These are phyloP conservation scores for Ceratina japonica DNA, from an alignment of 1,140 invertebrate species.

Conservation along the genomic window DNA sequence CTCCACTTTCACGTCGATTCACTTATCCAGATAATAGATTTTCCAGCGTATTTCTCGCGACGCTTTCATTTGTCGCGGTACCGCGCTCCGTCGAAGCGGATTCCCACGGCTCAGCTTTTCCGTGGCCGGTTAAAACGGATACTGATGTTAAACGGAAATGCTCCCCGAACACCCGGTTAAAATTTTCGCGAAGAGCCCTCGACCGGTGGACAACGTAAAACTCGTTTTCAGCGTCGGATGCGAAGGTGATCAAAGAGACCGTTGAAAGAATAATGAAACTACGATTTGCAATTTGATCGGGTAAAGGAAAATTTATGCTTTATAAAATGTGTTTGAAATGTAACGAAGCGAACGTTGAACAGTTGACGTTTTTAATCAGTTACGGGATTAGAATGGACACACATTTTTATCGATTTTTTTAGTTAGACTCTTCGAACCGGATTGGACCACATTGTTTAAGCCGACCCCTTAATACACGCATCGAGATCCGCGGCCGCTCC, in stretches of 20 bases:
- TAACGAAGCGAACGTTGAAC: not conserved
- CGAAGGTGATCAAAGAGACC: constrained; percentile 36
- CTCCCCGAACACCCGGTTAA: constrained; percentile 8
- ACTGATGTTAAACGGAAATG: constrained; percentile 23
- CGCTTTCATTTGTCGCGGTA: not conserved
- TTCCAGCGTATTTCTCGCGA: constrained; percentile 1
- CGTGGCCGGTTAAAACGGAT: constrained; percentile 25
- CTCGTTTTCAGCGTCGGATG: constrained; percentile 27
- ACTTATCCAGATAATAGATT: constrained; percentile 26
- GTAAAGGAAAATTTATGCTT: not conserved
- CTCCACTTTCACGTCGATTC: not conserved
- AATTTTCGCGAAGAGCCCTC: constrained; percentile 26
- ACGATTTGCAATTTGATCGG: constrained; percentile 29
- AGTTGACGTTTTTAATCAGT: constrained; percentile 8
- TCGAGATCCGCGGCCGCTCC: not conserved
- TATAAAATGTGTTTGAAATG: constrained; percentile 5
- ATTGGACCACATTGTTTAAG: constrained; percentile 20
- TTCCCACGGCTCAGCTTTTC: not conserved
- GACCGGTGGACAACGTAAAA: constrained; percentile 21
- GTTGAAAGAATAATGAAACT: constrained; percentile 39
- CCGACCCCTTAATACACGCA: constrained; percentile 6
- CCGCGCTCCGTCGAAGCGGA: not conserved
- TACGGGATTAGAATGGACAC: not conserved
- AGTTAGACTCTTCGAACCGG: too few species aligned
- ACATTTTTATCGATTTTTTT: not conserved